These are phyloP conservation scores for Apodemus sylvaticus DNA, from an alignment of 2,113 vertebrate genomes.

Conservation along the genomic window DNA sequence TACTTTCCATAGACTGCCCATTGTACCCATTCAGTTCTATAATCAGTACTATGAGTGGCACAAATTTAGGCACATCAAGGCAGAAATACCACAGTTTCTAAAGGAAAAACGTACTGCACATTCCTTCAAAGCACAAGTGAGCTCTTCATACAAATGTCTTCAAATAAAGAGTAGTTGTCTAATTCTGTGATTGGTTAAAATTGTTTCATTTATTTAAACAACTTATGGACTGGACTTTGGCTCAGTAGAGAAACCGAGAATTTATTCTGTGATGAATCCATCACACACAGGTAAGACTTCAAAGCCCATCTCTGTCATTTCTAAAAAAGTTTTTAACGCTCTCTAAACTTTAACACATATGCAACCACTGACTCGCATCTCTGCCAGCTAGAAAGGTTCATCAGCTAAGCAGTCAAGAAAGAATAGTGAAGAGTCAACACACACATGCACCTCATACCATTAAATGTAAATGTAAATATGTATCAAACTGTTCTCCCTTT, in stretches of 20 bases:
- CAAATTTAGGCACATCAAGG: rapidly evolving
- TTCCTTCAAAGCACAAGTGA: not conserved
- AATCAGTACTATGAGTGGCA: too few relatives aligned
- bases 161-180: not conserved
- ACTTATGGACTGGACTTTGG: not conserved
- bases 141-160: not conserved
- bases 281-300: not conserved
- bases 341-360: not conserved
- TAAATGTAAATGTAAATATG: not conserved
- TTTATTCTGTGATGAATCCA: not conserved
- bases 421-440: not conserved
- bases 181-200: not conserved
- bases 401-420: not conserved
- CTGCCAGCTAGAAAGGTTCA: not conserved
- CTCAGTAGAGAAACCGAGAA: not conserved
- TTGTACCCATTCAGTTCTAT: not conserved
- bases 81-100: not conserved
- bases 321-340: not conserved
- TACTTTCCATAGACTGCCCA: not conserved
- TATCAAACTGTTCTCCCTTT: not conserved
- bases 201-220: not conserved
- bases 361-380: not conserved
- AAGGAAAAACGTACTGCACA: not conserved
- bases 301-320: not conserved
- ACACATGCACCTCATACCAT: not conserved